Conservation (phyloP, 2,797 vertebrate genomes). For the Cossypha niveicapilla region DNA sequence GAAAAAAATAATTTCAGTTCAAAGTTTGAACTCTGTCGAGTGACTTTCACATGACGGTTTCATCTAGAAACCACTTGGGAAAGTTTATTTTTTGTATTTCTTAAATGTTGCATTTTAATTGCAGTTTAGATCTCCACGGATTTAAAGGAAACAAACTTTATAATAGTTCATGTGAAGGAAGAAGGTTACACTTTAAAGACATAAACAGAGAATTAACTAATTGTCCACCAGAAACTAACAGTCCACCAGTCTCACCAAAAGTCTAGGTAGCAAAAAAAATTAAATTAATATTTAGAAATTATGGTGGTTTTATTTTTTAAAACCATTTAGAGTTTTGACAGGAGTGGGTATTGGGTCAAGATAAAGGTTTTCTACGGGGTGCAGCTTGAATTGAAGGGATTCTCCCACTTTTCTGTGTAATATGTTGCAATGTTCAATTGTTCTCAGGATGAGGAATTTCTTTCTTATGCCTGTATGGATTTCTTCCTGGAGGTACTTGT, state of each 20-base stretch:
- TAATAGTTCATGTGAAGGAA: neutral
- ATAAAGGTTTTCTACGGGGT: neutral
- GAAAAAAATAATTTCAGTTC: neutral
- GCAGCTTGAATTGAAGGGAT: neutral
- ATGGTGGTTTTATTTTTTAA: accelerated
- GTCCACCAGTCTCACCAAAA: neutral
- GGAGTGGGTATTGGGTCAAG: neutral
- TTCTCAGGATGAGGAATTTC: neutral
- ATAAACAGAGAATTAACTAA: neutral
- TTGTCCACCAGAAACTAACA: neutral
- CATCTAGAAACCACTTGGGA: neutral
- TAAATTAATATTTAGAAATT: neutral
- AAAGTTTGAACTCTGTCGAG: neutral
- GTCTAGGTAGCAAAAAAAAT: neutral
- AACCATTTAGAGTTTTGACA: neutral
- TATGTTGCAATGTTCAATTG: neutral
- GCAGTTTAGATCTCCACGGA: neutral
- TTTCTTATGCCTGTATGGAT: neutral
- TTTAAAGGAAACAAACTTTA: neutral
- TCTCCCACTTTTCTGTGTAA: neutral
- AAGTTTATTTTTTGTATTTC: neutral
- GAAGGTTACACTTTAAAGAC: neutral
- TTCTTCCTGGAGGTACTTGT: neutral
- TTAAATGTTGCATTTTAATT: neutral
- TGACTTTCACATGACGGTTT: neutral